Evolutionary conservation across 2,113 vertebrate genomes (phyloP).

Genomic region (Colius striatus): DNA sequence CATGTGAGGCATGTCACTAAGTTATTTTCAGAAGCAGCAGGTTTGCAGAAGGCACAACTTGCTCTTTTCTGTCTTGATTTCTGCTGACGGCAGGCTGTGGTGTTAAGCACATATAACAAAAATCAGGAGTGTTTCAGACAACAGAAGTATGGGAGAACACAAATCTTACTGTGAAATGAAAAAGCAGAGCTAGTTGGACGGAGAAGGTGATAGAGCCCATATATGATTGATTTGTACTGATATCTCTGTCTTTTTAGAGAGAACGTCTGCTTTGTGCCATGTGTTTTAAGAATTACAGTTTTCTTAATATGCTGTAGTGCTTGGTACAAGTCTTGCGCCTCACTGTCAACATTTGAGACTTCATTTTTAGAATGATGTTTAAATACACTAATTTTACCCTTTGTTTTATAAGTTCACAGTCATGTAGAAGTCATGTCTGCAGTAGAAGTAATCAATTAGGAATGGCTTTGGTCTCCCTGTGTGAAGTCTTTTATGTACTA

Average conservation of each 20-base stretch:
- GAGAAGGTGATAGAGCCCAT: neutral
- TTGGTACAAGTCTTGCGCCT: neutral
- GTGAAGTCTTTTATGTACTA: neutral
- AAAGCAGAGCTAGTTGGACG: neutral
- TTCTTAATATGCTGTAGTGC: neutral
- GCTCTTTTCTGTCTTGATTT: slow-evolving; percentile 65
- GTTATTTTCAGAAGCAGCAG: slow-evolving; percentile 66
- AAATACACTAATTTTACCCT: neutral
- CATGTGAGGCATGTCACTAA: slow-evolving; percentile 59
- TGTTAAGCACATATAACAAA: slow-evolving; percentile 48
- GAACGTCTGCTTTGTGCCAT: neutral
- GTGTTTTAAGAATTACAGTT: neutral
- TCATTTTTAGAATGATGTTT: neutral
- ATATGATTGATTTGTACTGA: neutral
- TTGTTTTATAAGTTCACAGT: neutral
- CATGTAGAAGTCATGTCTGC: neutral
- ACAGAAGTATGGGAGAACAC: slow-evolving; percentile 2
- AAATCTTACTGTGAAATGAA: slow-evolving; percentile 1
- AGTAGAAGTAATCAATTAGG: neutral
- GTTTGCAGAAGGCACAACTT: slow-evolving; percentile 64
- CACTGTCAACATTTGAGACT: neutral
- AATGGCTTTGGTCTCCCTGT: neutral
- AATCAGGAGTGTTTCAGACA: slow-evolving; percentile 48
- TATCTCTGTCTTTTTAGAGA: neutral
- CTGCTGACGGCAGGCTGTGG: slow-evolving; percentile 67